phyloP scores from a whole-genome alignment of 2,888 invertebrate genomes.

The Ectemnius lituratus region DNA sequence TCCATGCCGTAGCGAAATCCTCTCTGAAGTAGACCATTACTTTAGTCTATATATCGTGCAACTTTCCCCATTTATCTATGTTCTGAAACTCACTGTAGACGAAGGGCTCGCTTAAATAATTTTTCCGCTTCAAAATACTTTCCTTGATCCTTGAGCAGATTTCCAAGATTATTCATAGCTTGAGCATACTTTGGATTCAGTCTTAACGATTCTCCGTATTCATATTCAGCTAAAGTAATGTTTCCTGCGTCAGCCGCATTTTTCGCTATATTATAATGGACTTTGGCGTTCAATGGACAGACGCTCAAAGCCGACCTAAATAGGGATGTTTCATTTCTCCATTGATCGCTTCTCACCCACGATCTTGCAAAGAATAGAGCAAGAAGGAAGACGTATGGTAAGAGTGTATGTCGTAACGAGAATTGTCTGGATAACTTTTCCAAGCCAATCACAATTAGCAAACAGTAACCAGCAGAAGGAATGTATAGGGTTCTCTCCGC shows the following conservation, averaged over 20 bases:
- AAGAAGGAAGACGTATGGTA: slow-evolving; percentile 68
- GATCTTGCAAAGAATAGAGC: slow-evolving; percentile 73
- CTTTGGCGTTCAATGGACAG: slow-evolving; percentile 97
- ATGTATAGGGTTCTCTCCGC: slow-evolving; percentile 92
- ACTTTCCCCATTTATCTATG: slow-evolving; percentile 9
- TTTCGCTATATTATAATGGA: slow-evolving; percentile 95
- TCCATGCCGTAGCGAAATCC: slow-evolving; percentile 97
- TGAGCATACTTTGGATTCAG: slow-evolving; percentile 91
- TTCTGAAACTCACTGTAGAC: slow-evolving; percentile 81
- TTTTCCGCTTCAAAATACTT: slow-evolving; percentile 85
- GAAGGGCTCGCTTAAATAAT: slow-evolving; percentile 86
- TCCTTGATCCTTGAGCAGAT: slow-evolving; percentile 87
- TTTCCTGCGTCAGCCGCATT: slow-evolving; percentile 88
- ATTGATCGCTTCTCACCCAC: slow-evolving; percentile 83
- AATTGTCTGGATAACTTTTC: slow-evolving; percentile 72
- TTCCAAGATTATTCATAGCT: slow-evolving; percentile 96
- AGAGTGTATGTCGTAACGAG: slow-evolving; percentile 50
- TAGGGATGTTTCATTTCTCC: slow-evolving; percentile 88
- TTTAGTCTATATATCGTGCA: background rate
- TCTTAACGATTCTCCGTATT: slow-evolving; percentile 89
- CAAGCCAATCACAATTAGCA: slow-evolving; percentile 84
- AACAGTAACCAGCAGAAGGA: slow-evolving; percentile 89
- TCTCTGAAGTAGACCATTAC: slow-evolving; percentile 79
- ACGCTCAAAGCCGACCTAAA: slow-evolving; percentile 90
- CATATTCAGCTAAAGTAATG: slow-evolving; percentile 83